Evolutionary conservation across 2,113 vertebrate species (phyloP).

Genomic region (Regulus satrapa): DNA sequence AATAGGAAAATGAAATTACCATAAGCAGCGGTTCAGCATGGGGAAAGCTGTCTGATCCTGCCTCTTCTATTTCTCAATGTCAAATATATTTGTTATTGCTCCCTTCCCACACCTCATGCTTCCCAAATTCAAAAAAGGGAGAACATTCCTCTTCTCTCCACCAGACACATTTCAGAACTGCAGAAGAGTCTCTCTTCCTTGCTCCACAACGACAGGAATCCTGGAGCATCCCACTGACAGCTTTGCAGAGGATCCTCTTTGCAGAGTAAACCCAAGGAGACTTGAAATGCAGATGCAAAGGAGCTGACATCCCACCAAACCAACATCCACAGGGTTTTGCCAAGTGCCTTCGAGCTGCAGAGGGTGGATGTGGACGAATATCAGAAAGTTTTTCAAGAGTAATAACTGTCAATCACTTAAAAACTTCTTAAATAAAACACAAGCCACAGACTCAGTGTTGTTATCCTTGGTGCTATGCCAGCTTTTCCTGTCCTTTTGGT

Average conservation of each 20-base stretch:
- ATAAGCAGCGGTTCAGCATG: background rate
- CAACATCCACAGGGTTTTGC: background rate
- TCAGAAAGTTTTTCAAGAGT: background rate
- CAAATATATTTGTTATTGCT: background rate
- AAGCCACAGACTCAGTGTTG: background rate
- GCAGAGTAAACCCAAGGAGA: background rate
- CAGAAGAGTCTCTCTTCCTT: background rate
- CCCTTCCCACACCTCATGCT: background rate
- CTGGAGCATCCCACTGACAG: background rate
- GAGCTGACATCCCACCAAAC: background rate
- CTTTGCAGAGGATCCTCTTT: background rate
- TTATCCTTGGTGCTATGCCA: background rate
- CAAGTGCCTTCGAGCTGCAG: background rate
- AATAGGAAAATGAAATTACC: background rate
- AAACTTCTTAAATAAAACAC: background rate
- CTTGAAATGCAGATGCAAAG: background rate
- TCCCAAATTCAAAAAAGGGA: background rate
- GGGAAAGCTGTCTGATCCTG: background rate
- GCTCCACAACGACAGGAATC: background rate
- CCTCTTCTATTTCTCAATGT: background rate
- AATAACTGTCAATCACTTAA: background rate
- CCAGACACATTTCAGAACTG: background rate
- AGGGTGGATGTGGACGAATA: background rate
- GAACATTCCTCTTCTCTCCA: background rate
- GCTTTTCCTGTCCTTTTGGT: background rate